Evolutionary conservation across 1,140 invertebrate species (phyloP).

Genomic region (Leptinotarsa lineolata): DNA sequence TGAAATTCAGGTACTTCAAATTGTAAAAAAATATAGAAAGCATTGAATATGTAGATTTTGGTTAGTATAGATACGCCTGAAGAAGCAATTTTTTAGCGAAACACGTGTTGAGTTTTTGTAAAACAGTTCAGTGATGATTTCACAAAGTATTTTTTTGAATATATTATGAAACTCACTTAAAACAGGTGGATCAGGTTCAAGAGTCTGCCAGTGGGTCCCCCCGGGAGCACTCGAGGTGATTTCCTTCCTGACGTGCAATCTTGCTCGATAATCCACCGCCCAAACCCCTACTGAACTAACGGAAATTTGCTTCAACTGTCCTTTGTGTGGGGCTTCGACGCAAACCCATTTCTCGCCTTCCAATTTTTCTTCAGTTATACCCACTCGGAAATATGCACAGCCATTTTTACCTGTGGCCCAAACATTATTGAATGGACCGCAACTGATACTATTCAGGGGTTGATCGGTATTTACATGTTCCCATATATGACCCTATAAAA

Average conservation of each 20-base stretch:
- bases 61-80: no score
- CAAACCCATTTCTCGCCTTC: conserved; percentile 66
- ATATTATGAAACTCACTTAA: conserved; percentile 47
- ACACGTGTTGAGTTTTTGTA: no score
- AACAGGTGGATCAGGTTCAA: conserved; percentile 63
- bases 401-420: conserved; percentile 87
- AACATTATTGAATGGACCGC: conserved; percentile 69
- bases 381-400: conserved; percentile 77
- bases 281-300: conserved; percentile 72
- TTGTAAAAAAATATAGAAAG: no score
- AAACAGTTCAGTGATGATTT: no score
- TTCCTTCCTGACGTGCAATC: conserved; percentile 70
- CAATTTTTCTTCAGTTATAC: conserved; percentile 67
- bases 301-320: conserved; percentile 76
- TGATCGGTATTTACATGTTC: conserved; percentile 80
- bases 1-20: no score
- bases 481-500: conserved; percentile 72
- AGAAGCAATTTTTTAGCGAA: no score
- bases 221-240: conserved; percentile 68
- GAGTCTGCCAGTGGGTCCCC: conserved; percentile 72
- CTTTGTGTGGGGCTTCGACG: conserved; percentile 67
- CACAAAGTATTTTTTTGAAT: no score
- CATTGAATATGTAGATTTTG: no score
- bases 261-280: conserved; percentile 67
- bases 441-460: conserved; percentile 73